A percentile compares a stretch with the other conserved stretches of the same genome.
Evolutionary conservation across 2,797 vertebrate species (phyloP).

Genomic region (Leptatherina wallacei): DNA sequence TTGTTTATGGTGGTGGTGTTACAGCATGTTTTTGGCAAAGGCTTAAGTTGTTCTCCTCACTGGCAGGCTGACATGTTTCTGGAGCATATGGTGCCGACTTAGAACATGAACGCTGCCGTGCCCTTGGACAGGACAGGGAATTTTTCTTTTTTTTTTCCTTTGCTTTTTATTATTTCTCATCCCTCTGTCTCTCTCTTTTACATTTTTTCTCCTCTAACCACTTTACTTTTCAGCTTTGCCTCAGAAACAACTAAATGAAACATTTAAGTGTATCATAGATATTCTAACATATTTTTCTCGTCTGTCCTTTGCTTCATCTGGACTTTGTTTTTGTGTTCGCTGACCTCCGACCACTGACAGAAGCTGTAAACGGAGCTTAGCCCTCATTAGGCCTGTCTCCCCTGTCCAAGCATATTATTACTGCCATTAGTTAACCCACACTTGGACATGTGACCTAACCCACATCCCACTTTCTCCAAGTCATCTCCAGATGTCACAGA

Average conservation of each 20-base stretch:
- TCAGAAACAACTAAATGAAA: neutral
- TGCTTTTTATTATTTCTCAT: conserved; percentile 6
- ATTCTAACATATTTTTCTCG: conserved; percentile 4
- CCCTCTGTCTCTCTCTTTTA: neutral
- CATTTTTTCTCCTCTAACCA: neutral
- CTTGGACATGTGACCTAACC: conserved; percentile 47
- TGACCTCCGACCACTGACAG: conserved; percentile 35
- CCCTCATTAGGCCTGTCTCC: conserved; percentile 59
- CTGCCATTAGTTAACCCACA: conserved; percentile 42
- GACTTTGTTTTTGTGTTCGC: conserved; percentile 24
- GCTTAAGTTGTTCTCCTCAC: conserved; percentile 44
- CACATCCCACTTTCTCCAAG: conserved; percentile 26
- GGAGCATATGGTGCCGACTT: conserved; percentile 78
- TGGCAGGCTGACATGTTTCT: conserved; percentile 70
- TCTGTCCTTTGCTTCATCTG: conserved; percentile 20
- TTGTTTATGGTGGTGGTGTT: conserved; percentile 50
- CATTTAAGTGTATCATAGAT: conserved; percentile 15
- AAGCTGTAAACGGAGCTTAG: conserved; percentile 53
- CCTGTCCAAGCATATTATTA: conserved; percentile 50
- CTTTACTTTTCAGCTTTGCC: conserved; percentile 2
- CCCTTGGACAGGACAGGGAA: conserved; percentile 68
- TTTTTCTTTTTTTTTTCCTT: conserved; percentile 27
- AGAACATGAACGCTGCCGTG: conserved; percentile 71
- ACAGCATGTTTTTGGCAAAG: conserved; percentile 55
- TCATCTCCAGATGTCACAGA: conserved; percentile 38